A percentile compares a stretch with the other conserved stretches of the same genome.
These are phyloP conservation scores for Dynastes tityus DNA, from an alignment of 2,888 invertebrate genomes.

Conservation along the genomic window DNA sequence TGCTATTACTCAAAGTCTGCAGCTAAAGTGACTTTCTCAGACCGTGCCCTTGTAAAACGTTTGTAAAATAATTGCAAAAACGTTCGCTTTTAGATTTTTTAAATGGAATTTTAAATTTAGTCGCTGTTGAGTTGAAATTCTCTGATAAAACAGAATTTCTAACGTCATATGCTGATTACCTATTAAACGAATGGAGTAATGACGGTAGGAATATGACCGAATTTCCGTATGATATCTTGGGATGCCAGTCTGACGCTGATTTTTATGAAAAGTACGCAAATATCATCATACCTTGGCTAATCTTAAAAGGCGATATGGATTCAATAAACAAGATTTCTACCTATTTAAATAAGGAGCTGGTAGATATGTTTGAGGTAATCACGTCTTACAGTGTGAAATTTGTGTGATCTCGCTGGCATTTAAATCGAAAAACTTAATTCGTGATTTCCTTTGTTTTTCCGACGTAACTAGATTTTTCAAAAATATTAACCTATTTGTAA, in stretches of 20 bases:
- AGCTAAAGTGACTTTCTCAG: no score
- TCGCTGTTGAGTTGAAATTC: constrained; percentile 59
- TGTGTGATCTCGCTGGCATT: no score
- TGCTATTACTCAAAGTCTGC: no score
- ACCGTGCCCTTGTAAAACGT: no score
- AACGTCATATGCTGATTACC: constrained; percentile 70
- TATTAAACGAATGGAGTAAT: constrained; percentile 69
- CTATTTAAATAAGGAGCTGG: constrained; percentile 59
- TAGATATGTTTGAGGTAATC: constrained; percentile 62
- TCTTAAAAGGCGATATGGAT: constrained; percentile 65
- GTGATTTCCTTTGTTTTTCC: no score
- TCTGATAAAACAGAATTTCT: constrained; percentile 67
- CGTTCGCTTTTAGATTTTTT: constrained; percentile 49
- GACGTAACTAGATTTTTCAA: no score
- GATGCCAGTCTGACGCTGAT: constrained; percentile 63
- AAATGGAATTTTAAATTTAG: constrained; percentile 59
- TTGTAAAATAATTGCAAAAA: not conserved
- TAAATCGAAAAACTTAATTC: no score
- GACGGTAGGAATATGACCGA: constrained; percentile 60
- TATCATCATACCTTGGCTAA: constrained; percentile 68
- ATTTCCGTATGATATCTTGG: constrained; percentile 68
- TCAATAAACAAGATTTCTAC: constrained; percentile 63
- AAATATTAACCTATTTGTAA: no score
- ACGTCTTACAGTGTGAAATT: constrained; percentile 47
- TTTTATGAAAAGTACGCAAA: constrained; percentile 70